phyloP scores from a whole-genome alignment of 2,888 invertebrate species.

The Drosophila nr. medialis region DNA sequence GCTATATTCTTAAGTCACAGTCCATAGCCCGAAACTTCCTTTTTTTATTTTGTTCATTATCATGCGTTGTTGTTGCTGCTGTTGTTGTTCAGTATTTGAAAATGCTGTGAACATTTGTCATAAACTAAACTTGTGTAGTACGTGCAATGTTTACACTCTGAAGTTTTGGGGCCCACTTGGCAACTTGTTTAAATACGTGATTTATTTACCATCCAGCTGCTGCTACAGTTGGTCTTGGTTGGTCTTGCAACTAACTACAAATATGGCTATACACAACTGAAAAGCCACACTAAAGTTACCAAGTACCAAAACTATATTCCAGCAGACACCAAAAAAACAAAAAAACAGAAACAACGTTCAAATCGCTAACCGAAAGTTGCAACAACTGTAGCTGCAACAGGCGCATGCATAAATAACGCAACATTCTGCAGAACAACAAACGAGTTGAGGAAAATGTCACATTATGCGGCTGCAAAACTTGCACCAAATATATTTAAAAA shows the following conservation, averaged over 20 bases:
- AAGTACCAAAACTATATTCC: slow-evolving; percentile 29
- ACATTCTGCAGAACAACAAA: slow-evolving; percentile 60
- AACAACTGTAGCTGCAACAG: slow-evolving; percentile 66
- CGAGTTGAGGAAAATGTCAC: slow-evolving; percentile 66
- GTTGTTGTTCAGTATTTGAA: slow-evolving; percentile 23
- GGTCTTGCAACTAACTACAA: slow-evolving; percentile 29
- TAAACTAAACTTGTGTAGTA: slow-evolving; percentile 75
- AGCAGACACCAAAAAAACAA: neutral
- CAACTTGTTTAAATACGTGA: slow-evolving; percentile 80
- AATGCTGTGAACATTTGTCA: slow-evolving; percentile 72
- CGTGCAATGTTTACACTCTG: slow-evolving; percentile 73
- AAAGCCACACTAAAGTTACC: slow-evolving; percentile 57
- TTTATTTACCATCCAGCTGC: slow-evolving; percentile 75
- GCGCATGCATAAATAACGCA: slow-evolving; percentile 75
- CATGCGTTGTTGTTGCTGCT: slow-evolving; percentile 5
- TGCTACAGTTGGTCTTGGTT: slow-evolving; percentile 3
- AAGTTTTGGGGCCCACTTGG: slow-evolving; percentile 58
- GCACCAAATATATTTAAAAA: slow-evolving; percentile 48
- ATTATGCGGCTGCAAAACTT: slow-evolving; percentile 67
- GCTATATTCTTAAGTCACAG: slow-evolving; percentile 45
- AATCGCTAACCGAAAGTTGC: slow-evolving; percentile 63
- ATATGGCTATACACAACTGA: slow-evolving; percentile 45
- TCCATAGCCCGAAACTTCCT: neutral
- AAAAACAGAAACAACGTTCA: slow-evolving; percentile 6
- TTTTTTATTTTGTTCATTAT: neutral